Evolutionary conservation across 2,797 vertebrate species (phyloP).

Genomic region (Poeciliopsis turneri): DNA sequence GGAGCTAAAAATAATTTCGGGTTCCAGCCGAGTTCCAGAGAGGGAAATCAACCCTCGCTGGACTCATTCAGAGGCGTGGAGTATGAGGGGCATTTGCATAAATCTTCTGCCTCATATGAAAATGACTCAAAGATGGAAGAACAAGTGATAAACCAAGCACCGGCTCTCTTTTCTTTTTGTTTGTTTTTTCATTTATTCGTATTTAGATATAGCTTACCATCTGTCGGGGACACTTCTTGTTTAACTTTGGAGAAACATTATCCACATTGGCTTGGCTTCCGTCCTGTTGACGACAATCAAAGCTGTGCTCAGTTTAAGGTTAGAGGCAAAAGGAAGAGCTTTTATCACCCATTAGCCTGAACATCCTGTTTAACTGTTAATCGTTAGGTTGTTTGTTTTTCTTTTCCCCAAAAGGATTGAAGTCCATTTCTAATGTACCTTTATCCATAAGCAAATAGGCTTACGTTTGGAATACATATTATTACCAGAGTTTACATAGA

Average conservation of each 20-base stretch:
- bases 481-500: slow-evolving; percentile 19
- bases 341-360: slow-evolving; percentile 47
- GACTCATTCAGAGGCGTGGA: slow-evolving; percentile 25
- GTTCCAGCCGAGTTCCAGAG: slow-evolving; percentile 26
- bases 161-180: neutral
- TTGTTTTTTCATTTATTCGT: neutral
- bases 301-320: slow-evolving; percentile 33
- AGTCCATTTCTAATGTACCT: slow-evolving; percentile 7
- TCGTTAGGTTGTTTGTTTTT: neutral
- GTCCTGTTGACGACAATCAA: slow-evolving; percentile 67
- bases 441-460: neutral
- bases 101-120: neutral
- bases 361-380: slow-evolving; percentile 34
- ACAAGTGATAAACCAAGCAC: neutral
- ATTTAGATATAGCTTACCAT: slow-evolving; percentile 67
- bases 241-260: slow-evolving; percentile 73
- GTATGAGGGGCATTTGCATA: slow-evolving; percentile 6
- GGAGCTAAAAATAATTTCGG: slow-evolving; percentile 65
- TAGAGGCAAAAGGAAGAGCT: slow-evolving; percentile 2
- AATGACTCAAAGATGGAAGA: neutral
- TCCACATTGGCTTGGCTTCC: slow-evolving; percentile 63
- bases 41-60: slow-evolving; percentile 30
- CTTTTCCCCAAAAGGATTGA: slow-evolving; percentile 11
- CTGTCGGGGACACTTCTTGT: slow-evolving; percentile 75
- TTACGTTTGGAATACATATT: neutral